Evolutionary conservation across 2,113 vertebrate species (phyloP).

Genomic region (Rhynchomys soricoides): DNA sequence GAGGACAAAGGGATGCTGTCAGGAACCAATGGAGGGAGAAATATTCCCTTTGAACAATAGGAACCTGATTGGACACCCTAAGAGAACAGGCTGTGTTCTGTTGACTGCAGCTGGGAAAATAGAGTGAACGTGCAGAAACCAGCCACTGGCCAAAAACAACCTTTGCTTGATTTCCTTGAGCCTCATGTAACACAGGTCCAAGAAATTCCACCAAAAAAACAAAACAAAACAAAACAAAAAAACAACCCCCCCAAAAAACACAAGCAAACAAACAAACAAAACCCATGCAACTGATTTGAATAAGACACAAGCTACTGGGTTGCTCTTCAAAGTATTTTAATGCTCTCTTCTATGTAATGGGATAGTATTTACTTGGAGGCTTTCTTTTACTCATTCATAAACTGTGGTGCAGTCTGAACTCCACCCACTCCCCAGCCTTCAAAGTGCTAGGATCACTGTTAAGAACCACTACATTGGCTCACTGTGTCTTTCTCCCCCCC

Average conservation of each 20-base stretch:
- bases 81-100: background rate
- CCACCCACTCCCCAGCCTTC: background rate
- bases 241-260: too few species aligned
- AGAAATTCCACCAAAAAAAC: background rate
- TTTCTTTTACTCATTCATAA: background rate
- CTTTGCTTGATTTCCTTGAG: background rate
- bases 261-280: too few species aligned
- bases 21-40: background rate
- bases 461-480: background rate
- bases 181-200: too few species aligned
- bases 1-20: background rate
- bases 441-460: background rate
- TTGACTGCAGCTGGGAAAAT: background rate
- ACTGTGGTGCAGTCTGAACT: background rate
- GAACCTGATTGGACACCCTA: background rate
- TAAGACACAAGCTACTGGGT: background rate
- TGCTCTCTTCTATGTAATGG: background rate
- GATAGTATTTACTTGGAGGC: background rate
- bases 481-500: background rate
- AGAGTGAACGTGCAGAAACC: background rate
- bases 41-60: background rate
- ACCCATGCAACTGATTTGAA: rapidly evolving
- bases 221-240: too few species aligned
- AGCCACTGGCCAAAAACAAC: background rate
- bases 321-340: background rate